Conservation (phyloP, 2,113 vertebrate species). For the Vombatus ursinus region DNA sequence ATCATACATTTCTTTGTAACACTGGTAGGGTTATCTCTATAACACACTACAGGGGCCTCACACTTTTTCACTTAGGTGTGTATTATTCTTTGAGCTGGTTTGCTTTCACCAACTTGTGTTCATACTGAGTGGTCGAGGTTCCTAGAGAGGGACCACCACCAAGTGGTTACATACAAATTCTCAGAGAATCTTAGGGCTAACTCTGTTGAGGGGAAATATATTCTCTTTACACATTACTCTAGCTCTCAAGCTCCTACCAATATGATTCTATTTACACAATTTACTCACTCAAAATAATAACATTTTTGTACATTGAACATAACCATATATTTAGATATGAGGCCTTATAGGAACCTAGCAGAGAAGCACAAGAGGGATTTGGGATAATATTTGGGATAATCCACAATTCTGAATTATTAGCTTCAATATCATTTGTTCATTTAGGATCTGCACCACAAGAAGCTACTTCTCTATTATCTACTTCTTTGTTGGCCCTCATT, state of each 20-base stretch:
- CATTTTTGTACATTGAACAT: neutral
- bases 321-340: neutral
- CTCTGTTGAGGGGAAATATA: neutral
- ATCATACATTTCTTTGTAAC: neutral
- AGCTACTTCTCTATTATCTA: neutral
- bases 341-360: neutral
- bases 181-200: neutral
- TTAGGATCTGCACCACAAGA: too few species aligned
- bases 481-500: neutral
- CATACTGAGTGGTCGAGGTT: neutral
- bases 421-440: neutral
- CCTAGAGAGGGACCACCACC: neutral
- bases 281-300: neutral
- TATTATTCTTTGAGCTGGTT: neutral
- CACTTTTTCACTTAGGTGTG: neutral
- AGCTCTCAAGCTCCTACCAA: neutral
- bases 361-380: too few species aligned
- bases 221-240: neutral
- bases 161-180: neutral
- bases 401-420: neutral
- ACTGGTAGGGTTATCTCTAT: neutral
- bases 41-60: neutral
- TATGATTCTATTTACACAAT: neutral
- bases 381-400: too few species aligned
- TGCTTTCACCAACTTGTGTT: neutral